Percentiles rank a stretch among this genome's conserved stretches.
These are phyloP conservation scores for Molossus molossus DNA, from an alignment of 2,797 vertebrate genomes.

Conservation along the genomic window DNA sequence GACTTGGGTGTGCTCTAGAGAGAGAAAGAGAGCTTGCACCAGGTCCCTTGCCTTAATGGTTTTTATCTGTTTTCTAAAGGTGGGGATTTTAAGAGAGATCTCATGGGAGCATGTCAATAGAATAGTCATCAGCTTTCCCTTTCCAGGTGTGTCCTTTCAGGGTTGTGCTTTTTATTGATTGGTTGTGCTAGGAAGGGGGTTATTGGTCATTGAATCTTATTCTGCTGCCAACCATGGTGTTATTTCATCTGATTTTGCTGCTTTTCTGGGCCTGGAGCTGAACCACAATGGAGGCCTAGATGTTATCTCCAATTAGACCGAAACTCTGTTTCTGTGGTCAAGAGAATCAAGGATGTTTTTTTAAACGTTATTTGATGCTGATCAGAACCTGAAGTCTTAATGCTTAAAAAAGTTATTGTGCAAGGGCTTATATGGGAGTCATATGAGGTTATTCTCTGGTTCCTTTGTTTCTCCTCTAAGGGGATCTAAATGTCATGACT, in stretches of 20 bases:
- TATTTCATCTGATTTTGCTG: neutral
- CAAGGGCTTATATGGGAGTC: neutral
- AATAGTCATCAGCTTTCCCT: neutral
- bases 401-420: too few relatives aligned
- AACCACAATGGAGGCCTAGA: neutral
- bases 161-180: neutral
- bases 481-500: neutral
- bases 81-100: too few relatives aligned
- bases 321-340: too few relatives aligned
- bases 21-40: neutral
- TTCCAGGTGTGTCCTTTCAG: neutral
- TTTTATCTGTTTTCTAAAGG: neutral
- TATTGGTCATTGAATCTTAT: neutral
- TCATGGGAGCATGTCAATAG: neutral
- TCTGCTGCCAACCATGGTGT: neutral
- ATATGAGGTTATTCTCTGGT: neutral
- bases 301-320: too few relatives aligned
- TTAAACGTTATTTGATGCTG: too few relatives aligned
- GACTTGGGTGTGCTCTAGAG: neutral
- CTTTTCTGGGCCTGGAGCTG: neutral
- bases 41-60: neutral
- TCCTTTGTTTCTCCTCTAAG: neutral
- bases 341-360: too few relatives aligned
- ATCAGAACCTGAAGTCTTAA: too few relatives aligned
- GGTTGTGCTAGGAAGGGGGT: neutral